phyloP scores from a whole-genome alignment of 2,888 invertebrate genomes.

The Morinoia aosen region DNA sequence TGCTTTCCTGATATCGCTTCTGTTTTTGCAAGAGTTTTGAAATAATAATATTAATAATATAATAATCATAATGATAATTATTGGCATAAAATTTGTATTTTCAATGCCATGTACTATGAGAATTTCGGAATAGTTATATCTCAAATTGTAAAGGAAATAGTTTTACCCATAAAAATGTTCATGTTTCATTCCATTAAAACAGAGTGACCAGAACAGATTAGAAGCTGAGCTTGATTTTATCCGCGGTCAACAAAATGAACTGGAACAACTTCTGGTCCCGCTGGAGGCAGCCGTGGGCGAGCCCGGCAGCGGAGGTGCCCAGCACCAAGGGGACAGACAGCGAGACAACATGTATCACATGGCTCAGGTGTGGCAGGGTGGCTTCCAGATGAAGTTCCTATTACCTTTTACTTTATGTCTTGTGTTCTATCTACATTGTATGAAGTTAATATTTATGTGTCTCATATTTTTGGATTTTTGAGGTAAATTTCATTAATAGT shows the following conservation, averaged over 20 bases:
- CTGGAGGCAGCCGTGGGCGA: constrained; percentile 81
- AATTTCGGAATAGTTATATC: too few relatives aligned
- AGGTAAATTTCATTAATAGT: too few relatives aligned
- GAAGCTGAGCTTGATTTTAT: constrained; percentile 96
- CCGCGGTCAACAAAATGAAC: constrained; percentile 89
- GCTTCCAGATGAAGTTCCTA: background rate
- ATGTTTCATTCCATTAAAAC: background rate
- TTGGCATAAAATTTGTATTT: too few relatives aligned
- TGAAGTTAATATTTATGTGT: background rate
- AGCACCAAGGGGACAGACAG: constrained; percentile 78
- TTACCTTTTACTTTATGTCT: background rate
- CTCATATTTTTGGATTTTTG: background rate
- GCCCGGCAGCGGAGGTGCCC: constrained; percentile 54
- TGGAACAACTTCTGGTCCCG: constrained; percentile 88
- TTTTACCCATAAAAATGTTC: background rate
- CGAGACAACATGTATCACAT: constrained; percentile 83
- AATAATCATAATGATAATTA: too few relatives aligned
- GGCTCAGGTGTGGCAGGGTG: constrained; percentile 54
- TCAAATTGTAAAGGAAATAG: too few relatives aligned
- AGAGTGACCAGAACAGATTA: constrained; percentile 88
- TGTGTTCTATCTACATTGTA: background rate
- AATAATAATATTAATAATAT: too few relatives aligned
- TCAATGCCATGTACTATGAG: too few relatives aligned
- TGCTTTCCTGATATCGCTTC: too few relatives aligned
- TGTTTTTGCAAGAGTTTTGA: too few relatives aligned